Conservation (phyloP, 2,113 vertebrate species). For the Heterochromis multidens region DNA sequence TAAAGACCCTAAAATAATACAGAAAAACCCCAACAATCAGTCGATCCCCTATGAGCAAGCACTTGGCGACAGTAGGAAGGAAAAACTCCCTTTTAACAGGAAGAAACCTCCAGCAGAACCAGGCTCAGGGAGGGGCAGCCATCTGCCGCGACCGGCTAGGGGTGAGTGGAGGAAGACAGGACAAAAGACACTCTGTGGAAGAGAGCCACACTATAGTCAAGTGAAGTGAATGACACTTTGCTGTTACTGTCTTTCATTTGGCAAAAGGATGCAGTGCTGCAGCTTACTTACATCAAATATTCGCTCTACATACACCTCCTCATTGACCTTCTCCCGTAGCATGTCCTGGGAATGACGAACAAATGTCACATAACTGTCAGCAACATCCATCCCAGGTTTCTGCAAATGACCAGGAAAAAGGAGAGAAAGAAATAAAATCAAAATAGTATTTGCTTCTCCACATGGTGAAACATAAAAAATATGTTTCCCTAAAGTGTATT, state of each 20-base stretch:
- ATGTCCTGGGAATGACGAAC: constrained; percentile 99
- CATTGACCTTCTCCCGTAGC: constrained; percentile 98
- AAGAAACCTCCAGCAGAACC: too few species aligned
- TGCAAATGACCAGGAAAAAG: constrained; percentile 51
- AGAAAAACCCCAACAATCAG: too few species aligned
- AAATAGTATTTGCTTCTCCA: neutral
- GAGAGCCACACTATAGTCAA: too few species aligned
- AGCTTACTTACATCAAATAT: constrained; percentile 97
- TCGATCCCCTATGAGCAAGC: too few species aligned
- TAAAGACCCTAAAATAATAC: too few species aligned
- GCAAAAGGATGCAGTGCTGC: neutral
- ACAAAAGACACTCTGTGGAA: too few species aligned
- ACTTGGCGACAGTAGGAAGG: too few species aligned
- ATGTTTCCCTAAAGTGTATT: neutral
- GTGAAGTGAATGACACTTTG: neutral
- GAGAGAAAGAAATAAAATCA: neutral
- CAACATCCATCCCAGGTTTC: constrained; percentile 99
- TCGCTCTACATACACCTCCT: constrained; percentile 99
- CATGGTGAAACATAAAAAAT: neutral
- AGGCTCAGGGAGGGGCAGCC: too few species aligned
- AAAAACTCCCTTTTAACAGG: too few species aligned
- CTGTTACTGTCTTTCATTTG: neutral
- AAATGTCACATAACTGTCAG: constrained; percentile 97
- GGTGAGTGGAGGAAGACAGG: too few species aligned
- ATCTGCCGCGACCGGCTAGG: too few species aligned